Evolutionary conservation across 2,888 invertebrate genomes (phyloP).

Genomic region (Ashinkailepas kermadecensis): DNA sequence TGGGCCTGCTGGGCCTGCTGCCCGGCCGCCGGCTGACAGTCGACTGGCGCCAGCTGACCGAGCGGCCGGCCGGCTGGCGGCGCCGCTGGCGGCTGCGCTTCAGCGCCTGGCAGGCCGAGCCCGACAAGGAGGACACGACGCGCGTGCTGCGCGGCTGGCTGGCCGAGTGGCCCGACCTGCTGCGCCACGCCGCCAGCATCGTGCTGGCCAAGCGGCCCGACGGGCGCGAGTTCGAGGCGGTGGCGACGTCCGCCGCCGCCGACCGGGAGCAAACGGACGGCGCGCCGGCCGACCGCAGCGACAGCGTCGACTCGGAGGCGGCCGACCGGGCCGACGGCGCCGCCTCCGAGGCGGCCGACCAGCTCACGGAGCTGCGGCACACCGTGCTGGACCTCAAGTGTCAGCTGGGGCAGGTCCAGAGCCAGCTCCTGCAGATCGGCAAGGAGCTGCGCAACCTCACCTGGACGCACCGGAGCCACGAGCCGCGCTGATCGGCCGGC

Average conservation of each 20-base stretch:
- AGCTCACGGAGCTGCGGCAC: neutral
- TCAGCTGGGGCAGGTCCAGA: slow-evolving; percentile 2
- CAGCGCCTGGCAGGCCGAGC: neutral
- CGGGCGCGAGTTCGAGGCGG: neutral
- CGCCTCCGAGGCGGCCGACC: neutral
- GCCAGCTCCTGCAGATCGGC: neutral
- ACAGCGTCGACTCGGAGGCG: too few species aligned
- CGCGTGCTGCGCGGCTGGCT: neutral
- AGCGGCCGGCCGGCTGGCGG: neutral
- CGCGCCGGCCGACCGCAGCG: neutral
- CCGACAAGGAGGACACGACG: too few species aligned
- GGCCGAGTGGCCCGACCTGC: neutral
- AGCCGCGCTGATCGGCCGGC: neutral
- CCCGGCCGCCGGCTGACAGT: neutral
- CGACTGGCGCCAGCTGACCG: neutral
- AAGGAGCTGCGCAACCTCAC: neutral
- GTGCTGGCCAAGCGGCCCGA: neutral
- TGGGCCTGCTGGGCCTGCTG: neutral
- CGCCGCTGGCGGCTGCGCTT: neutral
- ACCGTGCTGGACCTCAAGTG: slow-evolving; percentile 16
- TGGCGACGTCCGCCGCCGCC: too few species aligned
- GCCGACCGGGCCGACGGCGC: too few species aligned
- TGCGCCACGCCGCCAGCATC: neutral
- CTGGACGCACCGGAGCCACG: neutral
- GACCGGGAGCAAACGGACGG: neutral